These are phyloP conservation scores for Andricus curvator DNA, from an alignment of 2,888 invertebrate species.

Conservation along the genomic window DNA sequence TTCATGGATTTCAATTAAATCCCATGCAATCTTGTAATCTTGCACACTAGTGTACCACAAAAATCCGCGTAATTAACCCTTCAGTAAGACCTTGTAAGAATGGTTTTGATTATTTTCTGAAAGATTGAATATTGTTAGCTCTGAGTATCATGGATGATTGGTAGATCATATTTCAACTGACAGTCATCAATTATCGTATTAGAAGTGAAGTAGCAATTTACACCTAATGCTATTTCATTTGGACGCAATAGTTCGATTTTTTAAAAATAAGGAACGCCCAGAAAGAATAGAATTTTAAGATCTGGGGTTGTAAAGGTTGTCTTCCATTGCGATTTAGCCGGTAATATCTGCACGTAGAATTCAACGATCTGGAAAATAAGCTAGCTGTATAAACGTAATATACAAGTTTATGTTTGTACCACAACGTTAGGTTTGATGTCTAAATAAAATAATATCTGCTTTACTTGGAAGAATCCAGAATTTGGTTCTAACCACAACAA, in stretches of 20 bases:
- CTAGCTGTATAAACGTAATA: conserved; percentile 1
- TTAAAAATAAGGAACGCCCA: neutral
- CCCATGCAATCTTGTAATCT: too few relatives aligned
- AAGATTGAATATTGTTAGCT: neutral
- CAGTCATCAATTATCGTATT: neutral
- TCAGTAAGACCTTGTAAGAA: neutral
- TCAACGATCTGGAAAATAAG: conserved; percentile 9
- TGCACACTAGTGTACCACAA: too few relatives aligned
- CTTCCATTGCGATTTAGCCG: neutral
- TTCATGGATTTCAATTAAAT: too few relatives aligned
- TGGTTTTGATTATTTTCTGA: neutral
- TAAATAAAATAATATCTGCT: neutral
- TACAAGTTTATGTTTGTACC: conserved; percentile 5
- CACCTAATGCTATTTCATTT: conserved; percentile 8
- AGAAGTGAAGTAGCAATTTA: neutral
- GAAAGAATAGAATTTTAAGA: neutral
- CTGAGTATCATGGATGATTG: neutral
- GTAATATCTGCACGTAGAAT: neutral
- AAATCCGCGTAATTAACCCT: too few relatives aligned
- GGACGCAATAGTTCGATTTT: neutral
- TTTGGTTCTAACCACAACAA: neutral
- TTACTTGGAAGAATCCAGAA: neutral
- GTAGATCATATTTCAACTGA: neutral
- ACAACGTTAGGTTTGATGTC: neutral
- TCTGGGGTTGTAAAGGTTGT: neutral